Evolutionary conservation across 2,888 invertebrate species (phyloP), one percentile per base, ranked within the genome.

Genomic region (Harmothoe impar): DNA sequence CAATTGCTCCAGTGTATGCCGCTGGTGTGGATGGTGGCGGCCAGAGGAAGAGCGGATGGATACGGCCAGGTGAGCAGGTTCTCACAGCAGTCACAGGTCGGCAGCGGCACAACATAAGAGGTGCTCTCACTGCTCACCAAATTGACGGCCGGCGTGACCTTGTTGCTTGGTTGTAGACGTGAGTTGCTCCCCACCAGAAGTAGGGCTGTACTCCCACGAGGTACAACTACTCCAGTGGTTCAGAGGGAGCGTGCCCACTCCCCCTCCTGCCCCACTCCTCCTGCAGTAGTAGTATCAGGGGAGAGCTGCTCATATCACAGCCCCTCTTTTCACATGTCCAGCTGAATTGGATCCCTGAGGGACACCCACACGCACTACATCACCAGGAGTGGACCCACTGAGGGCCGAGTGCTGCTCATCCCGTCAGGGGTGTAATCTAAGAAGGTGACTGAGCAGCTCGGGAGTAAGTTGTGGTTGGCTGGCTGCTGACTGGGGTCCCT

Each of bases 391-490:
- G 77, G 77, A 29, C 77, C 77, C 3, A 77, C 62, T 62, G 62
- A n/a, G 23, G 77, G 29, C 77, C 25, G 31, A 77, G 77, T 25
- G 33, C 43, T 15, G 43, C 81, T 81, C 81, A 81, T 81, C 81
- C 15, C 81, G 43, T 43, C n/a, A 0, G 29, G 35, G 23, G 25
- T 12, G 86, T 86, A 86, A 86, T 54, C 31, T 54, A 3, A 86
- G 86, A 52, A 54, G 86, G 52, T 86, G 54, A 86, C 86, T 86
- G 86, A 56, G 86, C 25, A 52, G 54, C 0, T 86, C 54, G 25
- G 43, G 86, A 86, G 86, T 86, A 86, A 56, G 17, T 86, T 86
- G 86, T 86, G 86, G 54, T 54, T 54, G 86, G 86, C 23, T 86
- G 86, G 52, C 54, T 86, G n/a, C 52, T n/a, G 25, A n/a, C 54